Percentiles rank a stretch among this genome's conserved stretches.
Conservation (phyloP, 2,113 vertebrate species). For the Pelvicachromis taeniatus region DNA sequence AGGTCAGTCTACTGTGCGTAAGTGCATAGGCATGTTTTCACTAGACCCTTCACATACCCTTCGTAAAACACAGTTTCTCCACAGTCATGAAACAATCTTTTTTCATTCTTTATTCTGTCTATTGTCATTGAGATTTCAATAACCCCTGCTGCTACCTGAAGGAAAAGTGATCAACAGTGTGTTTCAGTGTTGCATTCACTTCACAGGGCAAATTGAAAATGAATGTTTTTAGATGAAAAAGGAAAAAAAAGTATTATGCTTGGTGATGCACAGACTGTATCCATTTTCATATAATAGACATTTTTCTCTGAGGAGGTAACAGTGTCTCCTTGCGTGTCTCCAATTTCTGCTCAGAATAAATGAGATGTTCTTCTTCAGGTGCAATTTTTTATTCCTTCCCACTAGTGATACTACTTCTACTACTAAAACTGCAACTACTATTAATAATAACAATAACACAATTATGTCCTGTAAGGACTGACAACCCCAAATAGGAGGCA, state of each 20-base stretch:
- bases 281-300: neutral
- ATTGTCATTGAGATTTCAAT: neutral
- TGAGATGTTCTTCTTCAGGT: neutral
- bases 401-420: neutral
- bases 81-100: neutral
- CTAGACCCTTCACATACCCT: neutral
- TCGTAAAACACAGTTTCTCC: neutral
- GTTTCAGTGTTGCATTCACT: neutral
- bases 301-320: neutral
- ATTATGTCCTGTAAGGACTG: neutral
- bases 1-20: constrained; percentile 66
- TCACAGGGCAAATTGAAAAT: neutral
- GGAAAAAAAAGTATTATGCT: neutral
- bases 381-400: neutral
- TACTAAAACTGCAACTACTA: neutral
- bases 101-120: neutral
- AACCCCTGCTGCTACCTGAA: neutral
- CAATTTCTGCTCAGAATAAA: neutral
- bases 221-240: neutral
- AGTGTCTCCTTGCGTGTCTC: neutral
- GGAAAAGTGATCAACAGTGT: neutral
- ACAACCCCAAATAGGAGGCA: neutral
- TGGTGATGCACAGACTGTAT: neutral
- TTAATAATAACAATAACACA: neutral
- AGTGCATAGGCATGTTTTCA: neutral